Evolutionary conservation across 2,113 vertebrate genomes (phyloP).

Genomic region (human (Homo sapiens)): DNA sequence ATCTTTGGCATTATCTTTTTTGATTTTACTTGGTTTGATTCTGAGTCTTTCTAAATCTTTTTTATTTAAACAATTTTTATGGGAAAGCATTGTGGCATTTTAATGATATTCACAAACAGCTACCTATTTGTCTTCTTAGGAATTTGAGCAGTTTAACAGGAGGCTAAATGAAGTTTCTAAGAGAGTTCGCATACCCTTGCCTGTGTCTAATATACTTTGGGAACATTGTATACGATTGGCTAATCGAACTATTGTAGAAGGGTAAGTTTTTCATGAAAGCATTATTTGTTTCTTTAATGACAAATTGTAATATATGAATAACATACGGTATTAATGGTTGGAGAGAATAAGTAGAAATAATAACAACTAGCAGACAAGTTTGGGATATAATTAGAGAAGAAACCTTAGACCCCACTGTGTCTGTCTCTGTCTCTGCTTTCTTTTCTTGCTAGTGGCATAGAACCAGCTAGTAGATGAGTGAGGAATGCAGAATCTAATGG

Average conservation of each 20-base stretch:
- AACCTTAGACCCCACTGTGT: neutral
- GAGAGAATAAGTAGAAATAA: neutral
- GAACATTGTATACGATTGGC: conserved; percentile 99
- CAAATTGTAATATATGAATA: neutral
- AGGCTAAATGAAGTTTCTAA: conserved; percentile 93
- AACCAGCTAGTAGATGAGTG: neutral
- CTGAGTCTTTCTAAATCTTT: neutral
- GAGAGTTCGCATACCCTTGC: conserved; percentile 94
- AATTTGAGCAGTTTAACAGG: conserved; percentile 96
- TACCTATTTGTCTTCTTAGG: conserved; percentile 83
- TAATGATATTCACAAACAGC: neutral
- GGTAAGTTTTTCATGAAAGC: conserved; percentile 85
- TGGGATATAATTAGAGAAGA: neutral
- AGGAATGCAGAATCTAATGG: neutral
- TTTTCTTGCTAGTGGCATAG: conserved; percentile 6
- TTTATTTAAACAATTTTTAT: neutral
- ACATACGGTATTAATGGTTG: neutral
- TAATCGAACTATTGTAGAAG: conserved; percentile 97
- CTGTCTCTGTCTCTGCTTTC: neutral
- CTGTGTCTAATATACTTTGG: conserved; percentile 98
- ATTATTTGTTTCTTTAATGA: conserved; percentile 11
- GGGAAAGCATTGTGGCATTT: neutral
- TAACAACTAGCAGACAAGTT: neutral
- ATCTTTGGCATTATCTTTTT: neutral
- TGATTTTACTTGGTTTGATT: conserved; percentile 51